Evolutionary conservation across 2,797 vertebrate genomes (phyloP).

Genomic region (Macropodus opercularis): DNA sequence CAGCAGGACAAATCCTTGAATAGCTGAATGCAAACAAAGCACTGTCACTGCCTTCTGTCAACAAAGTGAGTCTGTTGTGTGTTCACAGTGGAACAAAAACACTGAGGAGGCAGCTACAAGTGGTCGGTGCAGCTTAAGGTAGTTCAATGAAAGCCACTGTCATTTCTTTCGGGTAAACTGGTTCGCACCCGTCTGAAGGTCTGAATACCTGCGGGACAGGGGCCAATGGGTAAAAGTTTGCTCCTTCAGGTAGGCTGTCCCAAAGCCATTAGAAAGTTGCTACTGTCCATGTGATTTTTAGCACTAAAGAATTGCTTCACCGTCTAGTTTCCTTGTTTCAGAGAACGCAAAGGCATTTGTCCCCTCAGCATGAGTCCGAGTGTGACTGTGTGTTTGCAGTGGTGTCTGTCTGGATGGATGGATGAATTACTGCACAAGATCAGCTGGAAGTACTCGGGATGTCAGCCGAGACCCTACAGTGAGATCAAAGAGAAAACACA

Average conservation of each 20-base stretch:
- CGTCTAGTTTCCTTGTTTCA: not conserved
- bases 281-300: conserved; percentile 1
- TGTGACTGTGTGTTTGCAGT: conserved; percentile 21
- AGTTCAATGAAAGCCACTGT: not conserved
- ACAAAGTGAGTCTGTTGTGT: not conserved
- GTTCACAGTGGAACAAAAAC: conserved; percentile 5
- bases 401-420: not conserved
- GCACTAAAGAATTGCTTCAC: not conserved
- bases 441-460: conserved; percentile 19
- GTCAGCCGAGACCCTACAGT: conserved; percentile 24
- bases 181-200: conserved; percentile 16
- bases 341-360: not conserved
- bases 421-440: not conserved
- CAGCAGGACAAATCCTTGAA: not conserved
- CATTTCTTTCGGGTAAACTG: conserved; percentile 19
- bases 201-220: conserved; percentile 7
- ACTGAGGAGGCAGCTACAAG: not conserved
- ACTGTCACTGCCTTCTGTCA: conserved; percentile 24
- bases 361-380: conserved; percentile 21
- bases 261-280: conserved; percentile 31
- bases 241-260: conserved; percentile 26
- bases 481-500: not conserved
- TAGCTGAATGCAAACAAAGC: not conserved
- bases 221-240: not conserved
- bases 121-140: not conserved